Percentiles rank a stretch among this genome's conserved stretches.
Evolutionary conservation across 1,140 invertebrate species (phyloP).

Genomic region (Lepidotrigona ventralis): DNA sequence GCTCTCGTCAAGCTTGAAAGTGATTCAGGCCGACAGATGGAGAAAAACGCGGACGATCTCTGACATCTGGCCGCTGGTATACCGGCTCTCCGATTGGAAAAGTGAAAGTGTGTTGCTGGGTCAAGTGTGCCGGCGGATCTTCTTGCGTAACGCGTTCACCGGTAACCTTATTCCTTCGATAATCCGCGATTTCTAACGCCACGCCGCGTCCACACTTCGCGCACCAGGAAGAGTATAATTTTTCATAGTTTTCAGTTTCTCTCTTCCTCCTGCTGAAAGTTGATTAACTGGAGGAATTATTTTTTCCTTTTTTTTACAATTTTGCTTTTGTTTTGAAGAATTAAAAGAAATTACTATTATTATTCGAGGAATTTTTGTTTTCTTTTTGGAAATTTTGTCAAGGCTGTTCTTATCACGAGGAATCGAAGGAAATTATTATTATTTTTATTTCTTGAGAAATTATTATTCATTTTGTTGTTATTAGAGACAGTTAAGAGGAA

Average conservation of each 20-base stretch:
- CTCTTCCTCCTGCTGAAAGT: not conserved
- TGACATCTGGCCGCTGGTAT: slow-evolving; percentile 19
- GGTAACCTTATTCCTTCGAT: slow-evolving; percentile 32
- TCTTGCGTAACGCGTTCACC: slow-evolving; percentile 45
- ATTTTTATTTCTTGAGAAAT: too few relatives aligned
- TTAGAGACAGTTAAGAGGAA: too few relatives aligned
- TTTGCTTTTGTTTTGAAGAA: too few relatives aligned
- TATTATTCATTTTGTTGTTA: too few relatives aligned
- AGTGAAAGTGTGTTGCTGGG: slow-evolving; percentile 76
- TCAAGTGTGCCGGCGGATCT: slow-evolving; percentile 66
- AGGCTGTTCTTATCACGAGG: too few relatives aligned
- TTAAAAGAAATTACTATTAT: too few relatives aligned
- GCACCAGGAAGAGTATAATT: not conserved
- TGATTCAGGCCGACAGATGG: not conserved
- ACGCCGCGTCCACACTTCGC: not conserved
- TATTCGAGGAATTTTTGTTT: too few relatives aligned
- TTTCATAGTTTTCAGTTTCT: not conserved
- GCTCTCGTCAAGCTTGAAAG: slow-evolving; percentile 25
- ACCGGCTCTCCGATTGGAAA: slow-evolving; percentile 59
- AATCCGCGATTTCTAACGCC: slow-evolving; percentile 29
- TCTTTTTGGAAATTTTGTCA: too few relatives aligned
- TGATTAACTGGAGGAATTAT: not conserved
- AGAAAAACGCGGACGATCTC: slow-evolving; percentile 31
- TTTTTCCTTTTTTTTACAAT: not conserved
- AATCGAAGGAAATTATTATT: too few relatives aligned